Evolutionary conservation across 2,113 vertebrate genomes (phyloP).

Genomic region (Phocoena sinus): DNA sequence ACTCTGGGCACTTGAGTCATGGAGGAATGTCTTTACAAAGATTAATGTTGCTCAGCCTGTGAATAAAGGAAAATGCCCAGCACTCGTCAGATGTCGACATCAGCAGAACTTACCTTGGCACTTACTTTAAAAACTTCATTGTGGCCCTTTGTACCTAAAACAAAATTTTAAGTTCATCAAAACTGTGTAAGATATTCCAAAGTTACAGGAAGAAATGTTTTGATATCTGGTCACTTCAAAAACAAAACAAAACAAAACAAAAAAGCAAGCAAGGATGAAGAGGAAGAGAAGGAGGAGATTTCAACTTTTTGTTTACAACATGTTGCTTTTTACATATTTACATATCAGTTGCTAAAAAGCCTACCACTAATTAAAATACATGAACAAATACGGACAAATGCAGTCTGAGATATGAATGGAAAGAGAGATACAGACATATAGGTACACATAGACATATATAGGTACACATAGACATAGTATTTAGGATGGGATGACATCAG

Average conservation of each 20-base stretch:
- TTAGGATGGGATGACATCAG: background rate
- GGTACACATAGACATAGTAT: background rate
- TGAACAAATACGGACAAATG: background rate
- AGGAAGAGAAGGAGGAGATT: background rate
- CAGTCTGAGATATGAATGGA: background rate
- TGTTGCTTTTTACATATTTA: background rate
- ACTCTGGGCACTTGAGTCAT: background rate
- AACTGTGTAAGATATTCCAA: background rate
- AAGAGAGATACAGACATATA: background rate
- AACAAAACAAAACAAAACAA: background rate
- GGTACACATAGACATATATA: background rate
- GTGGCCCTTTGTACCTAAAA: background rate
- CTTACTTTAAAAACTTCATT: background rate
- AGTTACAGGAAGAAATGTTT: background rate
- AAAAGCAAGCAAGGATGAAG: too few species aligned
- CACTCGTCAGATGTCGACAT: background rate
- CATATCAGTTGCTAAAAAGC: background rate
- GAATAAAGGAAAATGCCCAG: background rate
- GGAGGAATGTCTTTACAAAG: background rate
- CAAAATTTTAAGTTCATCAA: background rate
- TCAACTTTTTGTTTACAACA: background rate
- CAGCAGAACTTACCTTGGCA: background rate
- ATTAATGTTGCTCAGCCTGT: background rate
- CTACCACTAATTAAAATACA: background rate
- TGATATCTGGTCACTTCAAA: background rate